Evolutionary conservation across 2,797 vertebrate species (phyloP), one percentile per base, ranked within the genome.

Genomic region (Mycteria americana): DNA sequence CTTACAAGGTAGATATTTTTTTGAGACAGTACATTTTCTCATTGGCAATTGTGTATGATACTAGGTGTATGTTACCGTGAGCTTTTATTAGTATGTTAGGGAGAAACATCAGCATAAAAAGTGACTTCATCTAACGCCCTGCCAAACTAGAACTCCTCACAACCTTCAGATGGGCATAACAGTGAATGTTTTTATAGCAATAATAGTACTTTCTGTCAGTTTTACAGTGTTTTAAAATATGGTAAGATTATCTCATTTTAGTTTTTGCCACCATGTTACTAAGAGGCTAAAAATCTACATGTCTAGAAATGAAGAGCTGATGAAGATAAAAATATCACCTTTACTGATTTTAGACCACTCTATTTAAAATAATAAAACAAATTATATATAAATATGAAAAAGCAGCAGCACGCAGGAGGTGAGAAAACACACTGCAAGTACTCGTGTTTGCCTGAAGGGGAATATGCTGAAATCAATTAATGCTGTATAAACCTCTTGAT

Each of bases 281-380:
- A 80, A 80, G 60, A 77, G 45, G 57, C 50, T 92, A 60, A 90
- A 91, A 88, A 91, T 76, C 62, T 88, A 17, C 39, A 8, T 45
- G 18, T 64, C 31, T 85, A 62, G 73, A 83, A 92, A 73, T 74
- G 31, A 73, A 53, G 72, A 59, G 43, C 12, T 69, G 33, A 54
- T 65, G 59, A 92, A 90, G 77, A 56, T 41, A 73, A 82, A 92
- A 83, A 30, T 31, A 91, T 27, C 27, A 41, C 35, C 18, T 88
- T 51, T 88, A 80, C 72, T 88, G 69, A 88, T 94, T 95, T 84
- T 84, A 84, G 57, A 54, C 50, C 11, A 22, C 62, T 85, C 13
- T 91, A 91, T 69, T 88, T 90, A 86, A 88, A 95, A 75, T 81
- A 95, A 69, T 90, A 70, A 80, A 94, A 7, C 5, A 57, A 64